Evolutionary conservation across 2,113 vertebrate genomes (phyloP).

Genomic region (Aix galericulata): DNA sequence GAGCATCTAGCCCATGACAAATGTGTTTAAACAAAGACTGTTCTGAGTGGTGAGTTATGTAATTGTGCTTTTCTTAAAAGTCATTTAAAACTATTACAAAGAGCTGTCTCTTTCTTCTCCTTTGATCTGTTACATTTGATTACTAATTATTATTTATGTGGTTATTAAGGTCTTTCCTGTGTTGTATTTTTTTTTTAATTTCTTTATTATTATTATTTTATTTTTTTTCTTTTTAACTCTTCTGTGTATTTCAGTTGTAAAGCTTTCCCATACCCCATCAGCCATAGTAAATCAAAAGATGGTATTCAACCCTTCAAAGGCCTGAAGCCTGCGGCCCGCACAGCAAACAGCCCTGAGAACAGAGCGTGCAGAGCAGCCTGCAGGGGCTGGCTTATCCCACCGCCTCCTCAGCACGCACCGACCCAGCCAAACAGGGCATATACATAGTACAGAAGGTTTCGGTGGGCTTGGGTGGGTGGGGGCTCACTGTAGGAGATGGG

Average conservation of each 20-base stretch:
- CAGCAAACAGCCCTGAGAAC: constrained; percentile 96
- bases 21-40: constrained; percentile 64
- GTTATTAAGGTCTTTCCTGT: constrained; percentile 54
- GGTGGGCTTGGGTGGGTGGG: not conserved
- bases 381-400: constrained; percentile 81
- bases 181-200: not conserved
- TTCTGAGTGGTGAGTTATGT: constrained; percentile 78
- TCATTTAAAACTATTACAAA: constrained; percentile 51
- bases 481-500: not conserved
- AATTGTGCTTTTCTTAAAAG: constrained; percentile 42
- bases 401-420: not conserved
- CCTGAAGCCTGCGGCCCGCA: constrained; percentile 97
- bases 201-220: not conserved
- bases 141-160: constrained; percentile 50
- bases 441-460: rapidly evolving
- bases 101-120: constrained; percentile 31
- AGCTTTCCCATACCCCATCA: constrained; percentile 76
- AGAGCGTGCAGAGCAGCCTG: constrained; percentile 87
- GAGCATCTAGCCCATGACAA: not conserved
- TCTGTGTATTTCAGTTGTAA: constrained; percentile 70
- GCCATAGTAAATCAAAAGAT: constrained; percentile 95
- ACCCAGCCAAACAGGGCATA: not conserved
- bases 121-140: constrained; percentile 55
- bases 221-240: not conserved
- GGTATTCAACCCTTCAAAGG: constrained; percentile 99